A percentile compares a stretch with the other conserved stretches of the same genome.
These are phyloP conservation scores for Julus scandinavius DNA, from an alignment of 2,888 invertebrate species.

Conservation along the genomic window DNA sequence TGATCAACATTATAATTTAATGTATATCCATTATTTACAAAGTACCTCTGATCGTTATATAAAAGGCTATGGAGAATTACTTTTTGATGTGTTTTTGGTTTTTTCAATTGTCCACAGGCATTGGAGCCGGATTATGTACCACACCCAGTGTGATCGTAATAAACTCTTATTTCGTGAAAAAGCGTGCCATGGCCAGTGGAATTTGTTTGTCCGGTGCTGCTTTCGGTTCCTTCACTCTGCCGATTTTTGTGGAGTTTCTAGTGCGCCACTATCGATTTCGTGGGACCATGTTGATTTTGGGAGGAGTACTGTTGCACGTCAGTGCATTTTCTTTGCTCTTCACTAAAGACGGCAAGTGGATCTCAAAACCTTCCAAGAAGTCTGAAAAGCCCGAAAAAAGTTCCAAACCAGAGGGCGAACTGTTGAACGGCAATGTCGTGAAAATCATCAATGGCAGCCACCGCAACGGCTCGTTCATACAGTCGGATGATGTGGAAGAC, in stretches of 20 bases:
- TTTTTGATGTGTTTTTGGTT: background rate
- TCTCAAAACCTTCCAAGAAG: slow-evolving; percentile 49
- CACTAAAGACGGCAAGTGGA: slow-evolving; percentile 53
- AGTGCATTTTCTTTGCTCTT: slow-evolving; percentile 76
- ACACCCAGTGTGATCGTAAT: slow-evolving; percentile 73
- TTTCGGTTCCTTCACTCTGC: slow-evolving; percentile 72
- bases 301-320: slow-evolving; percentile 80
- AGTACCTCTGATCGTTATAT: no score
- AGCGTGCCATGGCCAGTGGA: slow-evolving; percentile 79
- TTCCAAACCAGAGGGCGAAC: background rate
- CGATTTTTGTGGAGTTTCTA: slow-evolving; percentile 61
- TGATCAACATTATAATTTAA: no score
- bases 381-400: background rate
- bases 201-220: slow-evolving; percentile 81
- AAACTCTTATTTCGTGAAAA: slow-evolving; percentile 76
- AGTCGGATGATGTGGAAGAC: slow-evolving; percentile 64
- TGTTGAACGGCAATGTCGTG: background rate
- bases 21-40: no score
- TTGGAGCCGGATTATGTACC: slow-evolving; percentile 62
- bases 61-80: background rate
- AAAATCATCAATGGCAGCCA: background rate
- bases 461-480: background rate
- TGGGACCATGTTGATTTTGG: slow-evolving; percentile 77
- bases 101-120: slow-evolving; percentile 58
- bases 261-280: slow-evolving; percentile 67